Conservation (phyloP, 2,113 vertebrate genomes). For the Phylloscopus trochilus region DNA sequence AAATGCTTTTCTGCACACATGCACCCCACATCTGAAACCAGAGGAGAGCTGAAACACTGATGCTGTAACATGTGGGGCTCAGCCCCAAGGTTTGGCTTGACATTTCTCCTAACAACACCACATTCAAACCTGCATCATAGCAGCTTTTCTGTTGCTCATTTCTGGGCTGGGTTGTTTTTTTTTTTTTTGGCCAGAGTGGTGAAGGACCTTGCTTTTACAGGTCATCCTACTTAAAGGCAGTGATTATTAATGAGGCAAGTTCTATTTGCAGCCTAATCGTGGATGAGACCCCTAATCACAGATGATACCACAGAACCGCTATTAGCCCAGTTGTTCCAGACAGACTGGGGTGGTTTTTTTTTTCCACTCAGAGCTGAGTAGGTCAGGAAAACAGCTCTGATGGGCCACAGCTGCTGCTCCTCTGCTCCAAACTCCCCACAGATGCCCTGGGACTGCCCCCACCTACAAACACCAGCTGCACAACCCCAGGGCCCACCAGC, state of each 20-base stretch:
- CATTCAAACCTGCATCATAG: accelerated
- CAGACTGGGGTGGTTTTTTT: not conserved
- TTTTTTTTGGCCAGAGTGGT: not conserved
- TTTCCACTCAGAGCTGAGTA: not conserved
- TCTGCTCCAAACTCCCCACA: not conserved
- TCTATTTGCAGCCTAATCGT: slow-evolving; percentile 47
- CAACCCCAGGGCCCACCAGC: not conserved
- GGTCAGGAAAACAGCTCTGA: not conserved
- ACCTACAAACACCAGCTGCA: not conserved
- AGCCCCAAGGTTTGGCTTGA: not conserved
- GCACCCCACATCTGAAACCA: not conserved
- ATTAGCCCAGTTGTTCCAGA: slow-evolving; percentile 33
- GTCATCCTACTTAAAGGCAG: not conserved
- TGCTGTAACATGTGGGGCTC: accelerated
- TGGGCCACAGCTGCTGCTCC: not conserved
- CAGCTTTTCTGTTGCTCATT: not conserved
- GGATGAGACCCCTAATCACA: slow-evolving; percentile 30
- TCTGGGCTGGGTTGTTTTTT: not conserved
- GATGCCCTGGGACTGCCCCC: not conserved
- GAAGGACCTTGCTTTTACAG: not conserved
- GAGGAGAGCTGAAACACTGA: not conserved
- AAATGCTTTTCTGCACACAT: not conserved
- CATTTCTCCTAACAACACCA: not conserved
- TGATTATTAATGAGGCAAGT: not conserved
- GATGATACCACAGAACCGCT: not conserved